Evolutionary conservation across 1,140 invertebrate genomes (phyloP).

Genomic region (Sarcophaga peregrina): DNA sequence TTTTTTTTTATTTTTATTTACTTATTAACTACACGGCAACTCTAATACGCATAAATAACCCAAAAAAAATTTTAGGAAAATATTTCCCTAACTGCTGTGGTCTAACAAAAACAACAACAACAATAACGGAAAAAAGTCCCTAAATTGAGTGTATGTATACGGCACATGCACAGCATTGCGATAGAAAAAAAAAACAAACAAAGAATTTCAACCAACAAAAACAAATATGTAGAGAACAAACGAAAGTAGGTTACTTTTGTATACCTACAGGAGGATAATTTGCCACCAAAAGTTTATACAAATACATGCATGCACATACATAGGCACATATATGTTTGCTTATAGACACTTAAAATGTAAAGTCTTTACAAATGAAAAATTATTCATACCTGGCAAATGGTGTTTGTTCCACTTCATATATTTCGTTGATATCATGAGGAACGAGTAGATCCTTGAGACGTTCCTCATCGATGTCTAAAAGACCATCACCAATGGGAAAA

Average conservation of each 20-base stretch:
- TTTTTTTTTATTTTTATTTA: no score
- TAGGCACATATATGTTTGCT: background rate
- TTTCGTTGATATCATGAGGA: constrained; percentile 73
- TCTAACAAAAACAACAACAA: no score
- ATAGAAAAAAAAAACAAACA: no score
- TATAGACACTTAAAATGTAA: background rate
- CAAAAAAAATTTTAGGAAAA: no score
- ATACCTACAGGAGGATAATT: background rate
- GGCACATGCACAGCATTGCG: background rate
- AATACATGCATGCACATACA: background rate
- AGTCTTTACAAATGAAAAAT: background rate
- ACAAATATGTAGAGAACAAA: background rate
- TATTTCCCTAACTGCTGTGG: no score
- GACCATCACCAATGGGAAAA: constrained; percentile 71
- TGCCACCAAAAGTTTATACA: background rate
- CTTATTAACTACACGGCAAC: no score
- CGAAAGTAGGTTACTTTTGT: background rate
- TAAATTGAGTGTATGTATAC: background rate
- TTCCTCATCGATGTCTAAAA: constrained; percentile 73
- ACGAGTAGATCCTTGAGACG: constrained; percentile 71
- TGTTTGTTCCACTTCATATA: constrained; percentile 77
- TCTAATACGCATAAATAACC: no score
- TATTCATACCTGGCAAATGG: constrained; percentile 75
- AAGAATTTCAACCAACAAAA: background rate
- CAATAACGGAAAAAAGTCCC: no score